phyloP scores from a whole-genome alignment of 53 echinoderm and acorn worm genomes.

The Paelopatides confundens region DNA sequence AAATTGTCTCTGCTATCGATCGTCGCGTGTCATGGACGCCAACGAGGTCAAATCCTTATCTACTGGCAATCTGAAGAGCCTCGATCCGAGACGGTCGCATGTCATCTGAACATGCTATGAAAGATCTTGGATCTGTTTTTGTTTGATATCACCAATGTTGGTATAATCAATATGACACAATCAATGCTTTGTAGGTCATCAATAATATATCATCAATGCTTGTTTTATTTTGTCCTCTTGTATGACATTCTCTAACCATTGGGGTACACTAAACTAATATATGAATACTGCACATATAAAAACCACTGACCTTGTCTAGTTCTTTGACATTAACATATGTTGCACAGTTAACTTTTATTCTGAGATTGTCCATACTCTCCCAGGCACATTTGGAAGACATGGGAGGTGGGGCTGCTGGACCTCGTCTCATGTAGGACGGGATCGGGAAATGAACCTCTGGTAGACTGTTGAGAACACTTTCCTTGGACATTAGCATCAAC shows the following conservation, averaged over 20 bases:
- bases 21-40: no score
- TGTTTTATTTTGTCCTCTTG: no score
- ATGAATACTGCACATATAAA: neutral
- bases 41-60: no score
- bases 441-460: constrained; percentile 81
- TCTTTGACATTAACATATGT: constrained; percentile 99
- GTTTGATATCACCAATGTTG: no score
- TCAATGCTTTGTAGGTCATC: no score
- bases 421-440: constrained; percentile 94
- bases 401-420: constrained; percentile 65
- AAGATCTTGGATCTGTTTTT: no score
- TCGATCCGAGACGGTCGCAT: no score
- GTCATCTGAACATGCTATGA: no score
- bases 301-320: constrained; percentile 89
- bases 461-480: constrained; percentile 88
- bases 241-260: neutral
- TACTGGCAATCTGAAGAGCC: no score
- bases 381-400: constrained; percentile 80
- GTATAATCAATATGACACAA: no score
- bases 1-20: no score
- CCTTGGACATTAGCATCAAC: constrained; percentile 97
- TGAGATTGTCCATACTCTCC: constrained; percentile 74
- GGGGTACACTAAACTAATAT: neutral
- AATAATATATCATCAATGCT: no score
- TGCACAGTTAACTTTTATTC: constrained; percentile 95